Evolutionary conservation across 2,888 invertebrate genomes (phyloP).

Genomic region (Philopedon plagiatum): DNA sequence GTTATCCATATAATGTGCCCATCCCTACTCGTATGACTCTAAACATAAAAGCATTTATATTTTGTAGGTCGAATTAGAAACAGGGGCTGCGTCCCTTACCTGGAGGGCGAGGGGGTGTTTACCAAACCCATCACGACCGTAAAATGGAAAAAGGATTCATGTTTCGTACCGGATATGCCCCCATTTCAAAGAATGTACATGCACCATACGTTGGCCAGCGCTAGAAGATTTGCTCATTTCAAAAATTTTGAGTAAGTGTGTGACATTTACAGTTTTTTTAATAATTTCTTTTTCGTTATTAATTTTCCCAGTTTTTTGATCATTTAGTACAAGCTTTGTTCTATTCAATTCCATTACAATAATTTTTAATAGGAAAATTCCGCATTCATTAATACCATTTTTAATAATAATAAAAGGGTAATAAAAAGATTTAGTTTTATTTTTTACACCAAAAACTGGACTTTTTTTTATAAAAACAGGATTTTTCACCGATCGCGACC

Average conservation of each 20-base stretch:
- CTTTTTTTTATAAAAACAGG: no score
- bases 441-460: no score
- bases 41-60: background rate
- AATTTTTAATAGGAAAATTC: no score
- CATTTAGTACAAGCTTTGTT: no score
- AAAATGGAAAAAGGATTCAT: slow-evolving; percentile 60
- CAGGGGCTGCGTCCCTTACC: slow-evolving; percentile 66
- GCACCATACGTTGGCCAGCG: slow-evolving; percentile 72
- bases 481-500: no score
- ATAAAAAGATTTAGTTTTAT: no score
- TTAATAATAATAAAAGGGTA: no score
- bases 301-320: no score
- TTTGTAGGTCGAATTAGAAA: slow-evolving; percentile 59
- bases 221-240: slow-evolving; percentile 69
- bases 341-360: no score
- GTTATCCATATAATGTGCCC: background rate
- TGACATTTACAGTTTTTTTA: no score
- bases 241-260: slow-evolving; percentile 60
- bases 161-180: slow-evolving; percentile 63
- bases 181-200: slow-evolving; percentile 70
- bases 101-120: slow-evolving; percentile 69
- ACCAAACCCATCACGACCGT: slow-evolving; percentile 64
- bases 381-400: no score
- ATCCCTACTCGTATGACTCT: slow-evolving; percentile 4
- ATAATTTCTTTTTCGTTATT: no score